Evolutionary conservation across 2,888 invertebrate genomes (phyloP), one percentile per base, ranked within the genome.

Genomic region (Drosophila helvetica): DNA sequence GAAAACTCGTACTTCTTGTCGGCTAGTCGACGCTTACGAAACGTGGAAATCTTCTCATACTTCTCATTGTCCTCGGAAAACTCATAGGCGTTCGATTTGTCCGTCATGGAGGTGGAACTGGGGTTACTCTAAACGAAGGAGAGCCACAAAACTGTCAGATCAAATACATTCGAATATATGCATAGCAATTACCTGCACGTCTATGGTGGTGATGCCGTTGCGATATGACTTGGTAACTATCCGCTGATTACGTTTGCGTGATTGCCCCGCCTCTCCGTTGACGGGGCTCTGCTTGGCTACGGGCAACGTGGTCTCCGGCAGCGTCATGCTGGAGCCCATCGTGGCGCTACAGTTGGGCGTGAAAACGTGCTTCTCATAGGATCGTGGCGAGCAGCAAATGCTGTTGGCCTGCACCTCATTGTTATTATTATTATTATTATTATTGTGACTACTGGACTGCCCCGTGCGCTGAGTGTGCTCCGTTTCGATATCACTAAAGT

Each of bases 1-100:
- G 96, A 96, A 89, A 98, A 97, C 89, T 97, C 97, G 90, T 98
- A 98, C 90, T 97, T 97, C 90, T 98, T 98, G 87, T 98, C 97
- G 0, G 98, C 98, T 57, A 97, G 92, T 8, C 97, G 94, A 59
- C 97, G 94, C 90, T 96, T 96, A 8, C 97, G 94, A 89, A 96
- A 97, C 86, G 95, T 95, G 83, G 96, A 96, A n/a, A 97, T 94
- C 88, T 97, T 97, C 89, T 97, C 97, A 88, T 96, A 96, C 77
- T 96, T 96, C 79, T 96, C 96, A 7, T 95, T 94, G 80, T 97
- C 97, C 84, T 97, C 97, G 1, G 95, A 96, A 87, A 97, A 97
- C 89, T 97, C 97, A 90, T 97, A 97, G 0, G 96, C 95, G 65
- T 89, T 90, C 2, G 91, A 88, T 61, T 90, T 90, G 69, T 92